Evolutionary conservation across 2,113 vertebrate species (phyloP).

Genomic region (Athene noctua): DNA sequence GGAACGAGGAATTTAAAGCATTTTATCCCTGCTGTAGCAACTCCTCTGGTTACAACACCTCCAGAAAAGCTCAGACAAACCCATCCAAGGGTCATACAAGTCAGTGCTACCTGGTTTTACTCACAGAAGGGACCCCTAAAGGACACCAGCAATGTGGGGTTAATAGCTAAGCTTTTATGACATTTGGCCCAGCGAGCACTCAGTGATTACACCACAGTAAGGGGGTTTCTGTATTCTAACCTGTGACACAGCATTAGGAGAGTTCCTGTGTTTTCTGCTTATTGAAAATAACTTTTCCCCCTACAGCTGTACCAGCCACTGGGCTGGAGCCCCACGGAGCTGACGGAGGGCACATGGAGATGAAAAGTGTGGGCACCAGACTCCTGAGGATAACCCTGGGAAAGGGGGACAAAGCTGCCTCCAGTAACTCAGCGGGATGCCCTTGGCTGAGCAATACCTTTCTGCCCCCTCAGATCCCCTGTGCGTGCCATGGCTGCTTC

Average conservation of each 20-base stretch:
- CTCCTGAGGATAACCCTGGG: fast-evolving
- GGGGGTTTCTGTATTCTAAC: not conserved
- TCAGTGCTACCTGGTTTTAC: not conserved
- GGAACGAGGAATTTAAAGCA: not conserved
- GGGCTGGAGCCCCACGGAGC: not conserved
- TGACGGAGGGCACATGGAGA: fast-evolving
- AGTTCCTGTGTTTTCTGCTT: not conserved
- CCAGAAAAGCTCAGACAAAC: not conserved
- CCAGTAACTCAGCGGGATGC: not conserved
- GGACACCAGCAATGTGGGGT: not conserved
- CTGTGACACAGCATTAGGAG: not conserved
- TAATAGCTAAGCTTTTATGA: not conserved
- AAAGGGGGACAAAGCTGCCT: not conserved
- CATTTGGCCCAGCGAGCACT: not conserved
- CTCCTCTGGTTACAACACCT: not conserved
- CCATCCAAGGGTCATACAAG: not conserved
- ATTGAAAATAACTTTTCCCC: not conserved
- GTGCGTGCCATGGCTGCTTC: not conserved
- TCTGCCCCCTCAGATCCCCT: not conserved
- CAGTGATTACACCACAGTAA: fast-evolving
- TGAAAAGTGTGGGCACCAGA: not conserved
- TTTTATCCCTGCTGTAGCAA: not conserved
- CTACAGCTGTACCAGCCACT: not conserved
- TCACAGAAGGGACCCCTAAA: not conserved
- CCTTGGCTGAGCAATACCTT: not conserved